These are phyloP conservation scores for Chaetodon trifascialis DNA, from an alignment of 2,113 vertebrate genomes.

Conservation along the genomic window DNA sequence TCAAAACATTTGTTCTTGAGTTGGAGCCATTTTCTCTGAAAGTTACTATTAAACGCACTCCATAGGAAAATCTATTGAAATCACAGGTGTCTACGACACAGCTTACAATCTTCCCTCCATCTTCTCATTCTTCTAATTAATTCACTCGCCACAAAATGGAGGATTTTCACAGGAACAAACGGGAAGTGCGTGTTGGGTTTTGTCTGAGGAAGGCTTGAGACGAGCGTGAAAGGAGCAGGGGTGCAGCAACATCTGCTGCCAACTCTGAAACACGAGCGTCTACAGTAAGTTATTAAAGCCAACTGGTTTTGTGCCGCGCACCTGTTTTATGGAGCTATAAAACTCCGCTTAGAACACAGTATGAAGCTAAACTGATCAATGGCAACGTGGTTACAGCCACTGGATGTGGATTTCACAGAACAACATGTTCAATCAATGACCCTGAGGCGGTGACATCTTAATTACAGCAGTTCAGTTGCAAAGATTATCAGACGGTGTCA, in stretches of 20 bases:
- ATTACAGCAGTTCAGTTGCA: slow-evolving; percentile 35
- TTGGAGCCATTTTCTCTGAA: not conserved
- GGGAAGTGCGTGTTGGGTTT: not conserved
- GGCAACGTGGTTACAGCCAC: slow-evolving; percentile 32
- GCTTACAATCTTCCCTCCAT: no score
- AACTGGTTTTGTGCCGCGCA: not conserved
- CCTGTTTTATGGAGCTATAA: slow-evolving; percentile 7
- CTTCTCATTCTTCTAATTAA: not conserved
- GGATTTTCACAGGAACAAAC: not conserved
- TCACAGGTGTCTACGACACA: no score
- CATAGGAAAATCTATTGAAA: not conserved
- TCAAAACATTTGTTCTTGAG: not conserved
- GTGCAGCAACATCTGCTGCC: slow-evolving; percentile 15
- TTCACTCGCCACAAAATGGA: not conserved
- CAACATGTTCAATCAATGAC: slow-evolving; percentile 50
- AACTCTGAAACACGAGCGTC: not conserved
- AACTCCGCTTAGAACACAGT: not conserved
- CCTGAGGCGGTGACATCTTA: slow-evolving; percentile 21
- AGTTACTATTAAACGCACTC: not conserved
- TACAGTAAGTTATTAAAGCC: slow-evolving; percentile 1
- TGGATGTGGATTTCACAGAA: slow-evolving; percentile 24
- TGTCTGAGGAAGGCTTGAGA: not conserved
- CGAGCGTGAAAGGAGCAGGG: not conserved
- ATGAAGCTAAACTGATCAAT: slow-evolving; percentile 38
- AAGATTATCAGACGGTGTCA: slow-evolving; percentile 7